A percentile compares a stretch with the other conserved stretches of the same genome.
phyloP scores from a whole-genome alignment of 2,888 invertebrate genomes.

The Neoitamus cyanurus region DNA sequence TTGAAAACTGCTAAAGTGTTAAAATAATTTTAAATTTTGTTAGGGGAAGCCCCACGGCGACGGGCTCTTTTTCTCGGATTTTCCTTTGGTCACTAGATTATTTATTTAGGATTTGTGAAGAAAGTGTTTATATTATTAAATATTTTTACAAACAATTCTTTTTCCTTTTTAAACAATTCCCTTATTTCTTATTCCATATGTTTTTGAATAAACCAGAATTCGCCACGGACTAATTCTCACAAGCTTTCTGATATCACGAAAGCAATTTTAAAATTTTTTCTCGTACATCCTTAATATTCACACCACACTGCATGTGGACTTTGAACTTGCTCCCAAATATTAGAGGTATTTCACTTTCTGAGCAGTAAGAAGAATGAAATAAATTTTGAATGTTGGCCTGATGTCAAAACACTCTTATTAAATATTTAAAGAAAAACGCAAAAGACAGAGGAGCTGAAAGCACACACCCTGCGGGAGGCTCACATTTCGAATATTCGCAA shows the following conservation, averaged over 20 bases:
- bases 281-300: not conserved
- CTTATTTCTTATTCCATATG: no score
- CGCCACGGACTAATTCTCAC: not conserved
- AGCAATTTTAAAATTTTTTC: not conserved
- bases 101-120: no score
- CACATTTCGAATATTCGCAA: slow-evolving; percentile 9
- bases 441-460: slow-evolving; percentile 3
- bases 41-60: no score
- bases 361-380: not conserved
- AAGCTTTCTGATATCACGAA: not conserved
- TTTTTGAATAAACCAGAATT: no score
- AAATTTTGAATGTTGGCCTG: not conserved
- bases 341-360: not conserved
- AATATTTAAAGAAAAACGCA: slow-evolving; percentile 5
- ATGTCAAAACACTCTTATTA: slow-evolving; percentile 28
- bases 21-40: no score
- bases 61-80: no score
- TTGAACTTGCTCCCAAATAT: not conserved
- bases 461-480: not conserved
- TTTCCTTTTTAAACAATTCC: no score
- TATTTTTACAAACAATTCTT: no score
- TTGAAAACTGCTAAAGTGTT: no score
- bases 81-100: no score
- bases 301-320: not conserved
- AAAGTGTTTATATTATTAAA: no score